Base-by-base conservation (phyloP, 2,113 vertebrate species). In the Nothocercus julius region DNA sequence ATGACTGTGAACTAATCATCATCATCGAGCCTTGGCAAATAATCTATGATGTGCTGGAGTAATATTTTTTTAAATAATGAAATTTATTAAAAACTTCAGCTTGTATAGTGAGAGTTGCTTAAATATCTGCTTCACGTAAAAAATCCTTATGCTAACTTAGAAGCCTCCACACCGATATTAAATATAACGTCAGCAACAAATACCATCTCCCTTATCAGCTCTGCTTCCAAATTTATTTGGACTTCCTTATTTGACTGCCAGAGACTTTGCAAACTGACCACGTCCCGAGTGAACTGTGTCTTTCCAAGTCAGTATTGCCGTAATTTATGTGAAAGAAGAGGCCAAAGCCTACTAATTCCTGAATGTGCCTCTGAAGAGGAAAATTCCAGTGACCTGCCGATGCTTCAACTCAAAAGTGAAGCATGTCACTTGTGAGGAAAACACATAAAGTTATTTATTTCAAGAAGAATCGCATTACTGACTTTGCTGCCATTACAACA, bases 401-500 rank as follows among this genome's bases (percentile, higher is more conserved):
- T 17, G 12, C 8, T 58, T 36, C 36, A 53, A 51, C 14, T 45
- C 56, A 11, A 5, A 70, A 86, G 47, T 9, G 0, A 67, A 49
- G 68, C 4, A 2, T 1, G 17, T 40, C 7, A 59, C 20, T 8
- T 45, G 4, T 13, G 25, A 24, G 20, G 21, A 68, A 73, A 68
- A 25, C 1, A 2, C 20, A 11, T 32, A 63, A 38, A 27, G 5
- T 47, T 1, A 30, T 74, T 67, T 78, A 45, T 63, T 96, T 81
- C 21, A 13, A 7, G 45, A 62, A 62, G 1, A 83, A 4, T 2
- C 32, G 17, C 0, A 1, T 5, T 11, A 14, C 13, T 7, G 7
- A 66, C 18, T 58, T 24, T 0, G 0, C 51, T 45, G 47, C 9
- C 13, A 3, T 2, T 0, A 1, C 42, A 58, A 10, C 28, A 15